Evolutionary conservation across 2,113 vertebrate genomes (phyloP).

Genomic region (Clinocottus analis): DNA sequence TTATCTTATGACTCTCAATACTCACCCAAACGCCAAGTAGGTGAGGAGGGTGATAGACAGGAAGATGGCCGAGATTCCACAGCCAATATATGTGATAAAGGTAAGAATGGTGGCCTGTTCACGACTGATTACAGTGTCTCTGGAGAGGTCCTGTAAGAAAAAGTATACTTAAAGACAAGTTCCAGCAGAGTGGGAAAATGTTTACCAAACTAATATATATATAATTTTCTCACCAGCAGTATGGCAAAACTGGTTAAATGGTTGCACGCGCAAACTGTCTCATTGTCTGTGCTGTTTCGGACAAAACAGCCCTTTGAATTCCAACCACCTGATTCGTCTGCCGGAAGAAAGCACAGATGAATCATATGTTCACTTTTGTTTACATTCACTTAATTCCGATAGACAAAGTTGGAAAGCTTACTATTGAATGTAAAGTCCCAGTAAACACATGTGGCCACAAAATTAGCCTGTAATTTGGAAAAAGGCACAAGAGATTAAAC

Average conservation of each 20-base stretch:
- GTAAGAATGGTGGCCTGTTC: slow-evolving; percentile 87
- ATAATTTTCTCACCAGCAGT: slow-evolving; percentile 85
- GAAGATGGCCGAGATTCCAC: slow-evolving; percentile 95
- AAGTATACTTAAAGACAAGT: neutral
- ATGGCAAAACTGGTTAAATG: slow-evolving; percentile 96
- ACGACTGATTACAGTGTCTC: slow-evolving; percentile 59
- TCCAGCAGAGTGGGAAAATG: neutral
- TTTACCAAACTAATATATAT: neutral
- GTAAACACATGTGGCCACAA: slow-evolving; percentile 85
- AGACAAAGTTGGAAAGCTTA: slow-evolving; percentile 71
- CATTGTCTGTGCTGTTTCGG: slow-evolving; percentile 80
- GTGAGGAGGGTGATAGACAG: slow-evolving; percentile 94
- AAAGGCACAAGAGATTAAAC: slow-evolving; percentile 32
- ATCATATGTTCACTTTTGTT: neutral
- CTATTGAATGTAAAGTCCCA: slow-evolving; percentile 91
- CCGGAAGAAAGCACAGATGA: neutral
- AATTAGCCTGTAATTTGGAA: slow-evolving; percentile 79
- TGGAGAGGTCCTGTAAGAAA: slow-evolving; percentile 85
- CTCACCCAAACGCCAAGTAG: slow-evolving; percentile 95
- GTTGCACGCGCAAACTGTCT: slow-evolving; percentile 91
- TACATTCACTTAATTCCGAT: neutral
- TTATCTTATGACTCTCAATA: slow-evolving; percentile 25
- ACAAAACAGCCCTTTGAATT: slow-evolving; percentile 86
- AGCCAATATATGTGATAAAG: slow-evolving; percentile 96
- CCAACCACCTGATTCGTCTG: slow-evolving; percentile 91